These are phyloP conservation scores for Octopus bimaculoides DNA, from an alignment of 1,140 invertebrate genomes.

Conservation along the genomic window DNA sequence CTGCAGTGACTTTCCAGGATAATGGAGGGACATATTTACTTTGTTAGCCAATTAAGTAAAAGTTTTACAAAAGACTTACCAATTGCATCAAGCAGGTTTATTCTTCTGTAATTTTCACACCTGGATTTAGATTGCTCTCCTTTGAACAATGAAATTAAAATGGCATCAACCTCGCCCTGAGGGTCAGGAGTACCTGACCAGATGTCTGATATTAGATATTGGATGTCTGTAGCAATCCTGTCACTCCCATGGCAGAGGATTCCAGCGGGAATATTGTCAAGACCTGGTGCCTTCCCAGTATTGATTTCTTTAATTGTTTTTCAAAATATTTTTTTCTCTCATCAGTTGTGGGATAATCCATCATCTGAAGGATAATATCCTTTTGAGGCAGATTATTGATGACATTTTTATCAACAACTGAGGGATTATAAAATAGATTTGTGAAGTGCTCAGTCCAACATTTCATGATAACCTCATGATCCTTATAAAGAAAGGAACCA, in stretches of 20 bases:
- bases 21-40: not conserved
- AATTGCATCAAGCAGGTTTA: not conserved
- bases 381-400: not conserved
- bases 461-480: not conserved
- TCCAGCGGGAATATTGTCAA: not conserved
- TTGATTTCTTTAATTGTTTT: not conserved
- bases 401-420: not conserved
- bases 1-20: not conserved
- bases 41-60: not conserved
- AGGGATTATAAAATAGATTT: not conserved
- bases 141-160: not conserved
- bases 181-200: not conserved
- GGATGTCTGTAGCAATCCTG: not conserved
- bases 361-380: not conserved
- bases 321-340: too few relatives aligned
- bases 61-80: not conserved
- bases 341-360: not conserved
- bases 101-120: not conserved
- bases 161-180: not conserved
- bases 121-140: not conserved
- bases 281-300: not conserved
- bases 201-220: not conserved
- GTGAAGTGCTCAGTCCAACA: not conserved
- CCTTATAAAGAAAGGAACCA: not conserved
- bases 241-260: not conserved